A percentile compares a stretch with the other conserved stretches of the same genome.
phyloP scores from a whole-genome alignment of 2,113 vertebrate species.

The Mirza zaza region DNA sequence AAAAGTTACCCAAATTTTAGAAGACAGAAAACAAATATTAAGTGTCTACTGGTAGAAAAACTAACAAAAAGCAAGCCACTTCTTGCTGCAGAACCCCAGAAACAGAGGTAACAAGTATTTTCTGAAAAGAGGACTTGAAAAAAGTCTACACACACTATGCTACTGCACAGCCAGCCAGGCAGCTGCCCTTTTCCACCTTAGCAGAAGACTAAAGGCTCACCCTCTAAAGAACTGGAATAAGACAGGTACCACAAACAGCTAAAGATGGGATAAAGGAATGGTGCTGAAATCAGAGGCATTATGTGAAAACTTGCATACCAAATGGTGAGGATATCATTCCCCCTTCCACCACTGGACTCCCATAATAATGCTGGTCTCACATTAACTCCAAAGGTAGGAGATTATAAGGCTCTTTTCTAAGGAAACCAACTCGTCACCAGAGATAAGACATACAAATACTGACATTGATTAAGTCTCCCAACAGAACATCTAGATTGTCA shows the following conservation, averaged over 20 bases:
- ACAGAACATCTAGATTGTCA: not conserved
- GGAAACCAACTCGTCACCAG: not conserved
- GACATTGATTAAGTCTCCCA: not conserved
- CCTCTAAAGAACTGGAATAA: not conserved
- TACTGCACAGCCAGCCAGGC: not conserved
- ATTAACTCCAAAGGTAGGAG: not conserved
- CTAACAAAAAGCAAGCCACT: not conserved
- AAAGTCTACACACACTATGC: not conserved
- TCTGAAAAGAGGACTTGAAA: not conserved
- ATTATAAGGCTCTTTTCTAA: not conserved
- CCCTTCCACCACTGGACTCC: not conserved
- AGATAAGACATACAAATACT: not conserved
- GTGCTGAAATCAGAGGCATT: not conserved
- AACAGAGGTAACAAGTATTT: not conserved
- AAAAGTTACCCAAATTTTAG: not conserved
- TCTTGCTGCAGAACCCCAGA: not conserved
- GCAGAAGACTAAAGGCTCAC: not conserved
- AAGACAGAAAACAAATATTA: not conserved
- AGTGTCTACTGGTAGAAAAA: not conserved
- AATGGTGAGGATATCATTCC: not conserved
- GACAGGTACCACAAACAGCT: not conserved
- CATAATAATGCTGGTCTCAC: not conserved
- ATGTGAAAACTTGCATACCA: not conserved
- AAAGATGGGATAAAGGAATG: not conserved
- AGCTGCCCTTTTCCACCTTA: not conserved